These are phyloP conservation scores for Mesorhabditis sp. DNA, from an alignment of 2,888 invertebrate genomes.

Conservation along the genomic window DNA sequence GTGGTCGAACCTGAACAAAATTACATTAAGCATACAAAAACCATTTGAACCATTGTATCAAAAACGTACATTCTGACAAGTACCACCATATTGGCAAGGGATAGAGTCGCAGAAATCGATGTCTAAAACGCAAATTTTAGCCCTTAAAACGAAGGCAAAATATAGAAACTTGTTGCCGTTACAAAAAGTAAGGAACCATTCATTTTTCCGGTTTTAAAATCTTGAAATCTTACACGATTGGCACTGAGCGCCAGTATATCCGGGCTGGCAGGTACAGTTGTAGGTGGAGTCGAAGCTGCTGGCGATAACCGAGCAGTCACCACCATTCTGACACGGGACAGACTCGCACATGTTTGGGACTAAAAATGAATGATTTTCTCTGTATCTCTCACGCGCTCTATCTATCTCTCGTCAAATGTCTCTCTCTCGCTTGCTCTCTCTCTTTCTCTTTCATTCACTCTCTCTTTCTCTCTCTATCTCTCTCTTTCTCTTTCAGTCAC, in stretches of 20 bases:
- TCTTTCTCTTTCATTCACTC: no score
- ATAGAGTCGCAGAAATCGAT: neutral
- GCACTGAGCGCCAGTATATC: neutral
- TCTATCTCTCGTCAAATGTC: no score
- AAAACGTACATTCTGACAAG: neutral
- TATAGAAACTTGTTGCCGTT: no score
- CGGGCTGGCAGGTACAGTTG: neutral
- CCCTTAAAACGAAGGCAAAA: no score
- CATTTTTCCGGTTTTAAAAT: no score
- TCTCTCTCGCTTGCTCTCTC: no score
- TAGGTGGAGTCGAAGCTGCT: neutral
- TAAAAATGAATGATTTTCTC: neutral
- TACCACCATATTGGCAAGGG: neutral
- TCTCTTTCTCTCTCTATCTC: no score
- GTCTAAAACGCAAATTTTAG: neutral
- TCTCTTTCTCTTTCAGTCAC: no score
- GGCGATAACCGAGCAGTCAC: neutral
- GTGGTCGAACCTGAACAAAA: neutral
- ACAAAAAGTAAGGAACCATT: neutral
- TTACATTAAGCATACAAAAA: no score
- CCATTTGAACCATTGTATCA: no score
- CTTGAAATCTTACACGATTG: neutral
- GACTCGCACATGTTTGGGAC: slow-evolving; percentile 1
- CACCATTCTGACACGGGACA: neutral
- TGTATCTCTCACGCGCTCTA: neutral